These are phyloP conservation scores for Meloidogyne floridensis DNA, from an alignment of 1,140 invertebrate species.

Conservation along the genomic window DNA sequence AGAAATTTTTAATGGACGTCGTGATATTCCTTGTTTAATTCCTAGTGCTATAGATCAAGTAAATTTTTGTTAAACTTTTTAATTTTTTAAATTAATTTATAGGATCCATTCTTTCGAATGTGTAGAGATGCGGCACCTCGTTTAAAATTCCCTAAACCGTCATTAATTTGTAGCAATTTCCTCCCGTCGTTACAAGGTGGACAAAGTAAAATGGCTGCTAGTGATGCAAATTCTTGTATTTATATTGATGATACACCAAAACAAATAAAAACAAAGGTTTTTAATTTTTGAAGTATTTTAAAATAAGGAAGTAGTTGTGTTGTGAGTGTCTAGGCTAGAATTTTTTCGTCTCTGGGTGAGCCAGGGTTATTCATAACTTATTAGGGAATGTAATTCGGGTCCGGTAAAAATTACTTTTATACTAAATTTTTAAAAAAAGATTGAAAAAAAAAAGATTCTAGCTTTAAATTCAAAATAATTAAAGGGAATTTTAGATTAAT, in stretches of 20 bases:
- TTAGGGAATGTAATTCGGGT: no score
- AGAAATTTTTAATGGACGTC: conserved; percentile 80
- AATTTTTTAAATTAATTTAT: conserved; percentile 27
- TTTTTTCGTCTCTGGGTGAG: no score
- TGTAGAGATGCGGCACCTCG: conserved; percentile 91
- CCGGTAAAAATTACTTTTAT: no score
- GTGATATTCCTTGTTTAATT: conserved; percentile 86
- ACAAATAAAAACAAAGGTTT: conserved; percentile 91
- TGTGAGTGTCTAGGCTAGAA: no score
- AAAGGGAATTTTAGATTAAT: conserved; percentile 75
- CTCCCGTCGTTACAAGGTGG: conserved; percentile 89
- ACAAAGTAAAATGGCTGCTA: conserved; percentile 96
- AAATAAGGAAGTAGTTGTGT: no score
- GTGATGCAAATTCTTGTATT: conserved; percentile 88
- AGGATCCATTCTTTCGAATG: conserved; percentile 98
- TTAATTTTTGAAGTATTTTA: neutral
- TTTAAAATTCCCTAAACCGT: conserved; percentile 85
- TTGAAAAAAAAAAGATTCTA: no score
- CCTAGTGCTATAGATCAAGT: conserved; percentile 98
- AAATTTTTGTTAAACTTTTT: neutral
- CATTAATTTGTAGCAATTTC: conserved; percentile 88
- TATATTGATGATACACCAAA: conserved; percentile 91
- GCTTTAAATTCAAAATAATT: neutral
- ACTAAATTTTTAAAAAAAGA: no score
- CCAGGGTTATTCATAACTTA: no score